phyloP scores from a whole-genome alignment of 2,888 invertebrate genomes.

The Philonicus albiceps region DNA sequence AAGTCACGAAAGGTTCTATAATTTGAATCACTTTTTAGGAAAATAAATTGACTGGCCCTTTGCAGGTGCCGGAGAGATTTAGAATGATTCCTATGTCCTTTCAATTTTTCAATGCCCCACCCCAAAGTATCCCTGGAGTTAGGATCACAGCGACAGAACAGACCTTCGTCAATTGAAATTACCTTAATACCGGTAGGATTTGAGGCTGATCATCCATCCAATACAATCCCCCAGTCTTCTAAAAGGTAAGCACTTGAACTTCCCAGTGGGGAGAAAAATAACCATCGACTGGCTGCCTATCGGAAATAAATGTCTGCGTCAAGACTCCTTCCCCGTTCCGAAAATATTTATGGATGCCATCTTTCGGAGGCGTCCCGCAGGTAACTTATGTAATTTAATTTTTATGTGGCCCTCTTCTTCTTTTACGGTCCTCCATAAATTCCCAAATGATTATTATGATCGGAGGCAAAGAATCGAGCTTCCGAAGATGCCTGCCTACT shows the following conservation, averaged over 20 bases:
- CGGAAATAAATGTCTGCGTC: neutral
- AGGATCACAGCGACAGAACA: neutral
- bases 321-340: neutral
- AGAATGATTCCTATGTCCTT: neutral
- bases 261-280: neutral
- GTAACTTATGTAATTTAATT: neutral
- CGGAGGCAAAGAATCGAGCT: neutral
- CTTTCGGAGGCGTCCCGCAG: neutral
- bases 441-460: neutral
- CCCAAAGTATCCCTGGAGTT: neutral
- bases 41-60: neutral
- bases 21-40: neutral
- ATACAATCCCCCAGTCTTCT: neutral
- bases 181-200: neutral
- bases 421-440: neutral
- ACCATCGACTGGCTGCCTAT: neutral
- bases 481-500: neutral
- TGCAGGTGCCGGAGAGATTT: neutral
- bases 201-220: neutral
- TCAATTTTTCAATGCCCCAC: neutral
- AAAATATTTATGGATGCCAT: neutral
- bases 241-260: neutral
- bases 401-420: neutral
- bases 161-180: neutral
- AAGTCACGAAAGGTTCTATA: neutral